Conservation (phyloP, 2,797 vertebrate species). For the Hafferia zeledoni region DNA sequence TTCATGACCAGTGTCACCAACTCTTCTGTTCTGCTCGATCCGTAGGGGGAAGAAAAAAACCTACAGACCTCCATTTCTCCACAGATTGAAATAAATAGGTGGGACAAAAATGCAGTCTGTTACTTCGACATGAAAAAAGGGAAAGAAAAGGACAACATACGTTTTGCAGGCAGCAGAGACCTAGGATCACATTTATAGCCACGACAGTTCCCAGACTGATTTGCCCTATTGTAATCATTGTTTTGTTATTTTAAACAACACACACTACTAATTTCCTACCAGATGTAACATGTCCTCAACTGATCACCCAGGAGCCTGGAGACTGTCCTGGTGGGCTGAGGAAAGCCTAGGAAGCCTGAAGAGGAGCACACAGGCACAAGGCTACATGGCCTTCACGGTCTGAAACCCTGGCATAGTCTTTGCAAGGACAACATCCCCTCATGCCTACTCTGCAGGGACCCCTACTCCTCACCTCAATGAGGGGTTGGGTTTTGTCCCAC, state of each 20-base stretch:
- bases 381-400: not conserved
- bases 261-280: not conserved
- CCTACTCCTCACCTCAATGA: accelerated
- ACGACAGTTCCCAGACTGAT: not conserved
- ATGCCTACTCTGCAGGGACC: not conserved
- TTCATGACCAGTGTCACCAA: not conserved
- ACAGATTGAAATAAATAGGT: not conserved
- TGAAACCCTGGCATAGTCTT: not conserved
- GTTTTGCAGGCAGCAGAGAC: not conserved
- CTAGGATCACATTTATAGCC: not conserved
- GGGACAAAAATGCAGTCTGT: not conserved
- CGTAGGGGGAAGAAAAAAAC: not conserved
- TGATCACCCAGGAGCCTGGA: not conserved
- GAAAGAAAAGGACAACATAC: not conserved
- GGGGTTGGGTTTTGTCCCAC: not conserved
- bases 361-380: not conserved
- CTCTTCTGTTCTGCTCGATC: not conserved
- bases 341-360: not conserved
- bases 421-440: not conserved
- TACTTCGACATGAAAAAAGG: not conserved
- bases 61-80: not conserved
- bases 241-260: not conserved
- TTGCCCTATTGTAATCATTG: not conserved
- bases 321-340: not conserved
- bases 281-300: not conserved